Conservation (phyloP, 2,113 vertebrate species). For the Cyanistes caeruleus region DNA sequence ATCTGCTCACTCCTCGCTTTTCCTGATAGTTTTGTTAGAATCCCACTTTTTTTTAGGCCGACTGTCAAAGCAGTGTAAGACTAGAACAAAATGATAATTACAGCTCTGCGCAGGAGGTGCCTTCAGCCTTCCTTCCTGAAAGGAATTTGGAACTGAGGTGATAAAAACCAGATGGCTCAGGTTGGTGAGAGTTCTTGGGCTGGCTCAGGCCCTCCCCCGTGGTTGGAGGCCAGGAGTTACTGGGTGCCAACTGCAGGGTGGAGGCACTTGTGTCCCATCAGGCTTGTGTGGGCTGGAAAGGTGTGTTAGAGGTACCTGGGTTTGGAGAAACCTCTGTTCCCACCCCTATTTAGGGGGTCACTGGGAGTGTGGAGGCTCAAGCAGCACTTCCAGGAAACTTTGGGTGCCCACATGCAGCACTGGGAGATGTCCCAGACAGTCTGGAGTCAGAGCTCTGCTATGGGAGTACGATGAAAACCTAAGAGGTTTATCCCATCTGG, state of each 20-base stretch:
- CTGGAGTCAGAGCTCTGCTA: neutral
- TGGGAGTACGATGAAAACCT: neutral
- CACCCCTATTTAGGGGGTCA: neutral
- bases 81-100: neutral
- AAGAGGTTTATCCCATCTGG: neutral
- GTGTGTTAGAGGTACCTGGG: neutral
- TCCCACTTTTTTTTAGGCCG: neutral
- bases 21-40: neutral
- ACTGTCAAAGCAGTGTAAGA: neutral
- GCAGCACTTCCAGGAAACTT: neutral
- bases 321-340: neutral
- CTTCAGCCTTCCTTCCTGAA: slow-evolving; percentile 16
- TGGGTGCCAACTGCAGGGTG: neutral
- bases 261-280: neutral
- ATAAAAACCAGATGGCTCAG: slow-evolving; percentile 14
- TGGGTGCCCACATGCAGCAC: neutral
- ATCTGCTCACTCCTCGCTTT: neutral
- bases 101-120: slow-evolving; percentile 10
- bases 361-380: neutral
- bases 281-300: neutral
- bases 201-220: neutral
- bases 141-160: slow-evolving; percentile 14
- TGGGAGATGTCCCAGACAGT: neutral
- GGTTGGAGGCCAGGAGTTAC: neutral
- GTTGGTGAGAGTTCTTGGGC: neutral